phyloP scores from a whole-genome alignment of 2,797 vertebrate genomes.

The Sebastes trivittatus region DNA sequence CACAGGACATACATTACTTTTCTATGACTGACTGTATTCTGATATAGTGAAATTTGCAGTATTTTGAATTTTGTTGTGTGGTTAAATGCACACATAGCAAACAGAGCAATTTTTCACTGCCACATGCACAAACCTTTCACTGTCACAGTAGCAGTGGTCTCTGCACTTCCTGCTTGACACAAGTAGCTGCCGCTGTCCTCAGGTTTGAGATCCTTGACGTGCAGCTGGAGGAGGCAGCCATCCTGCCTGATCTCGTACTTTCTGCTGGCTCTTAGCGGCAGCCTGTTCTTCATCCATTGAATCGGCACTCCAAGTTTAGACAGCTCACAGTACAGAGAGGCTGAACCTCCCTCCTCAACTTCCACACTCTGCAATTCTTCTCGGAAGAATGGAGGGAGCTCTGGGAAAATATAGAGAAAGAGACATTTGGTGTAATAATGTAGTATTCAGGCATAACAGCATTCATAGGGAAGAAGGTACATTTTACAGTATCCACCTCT shows the following conservation, averaged over 20 bases:
- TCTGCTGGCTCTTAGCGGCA: slow-evolving; percentile 79
- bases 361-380: slow-evolving; percentile 84
- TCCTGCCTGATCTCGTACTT: slow-evolving; percentile 85
- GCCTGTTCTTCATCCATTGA: slow-evolving; percentile 87
- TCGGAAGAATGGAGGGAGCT: slow-evolving; percentile 84
- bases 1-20: not conserved
- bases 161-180: slow-evolving; percentile 77
- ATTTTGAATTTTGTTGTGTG: not conserved
- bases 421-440: not conserved
- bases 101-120: not conserved
- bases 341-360: slow-evolving; percentile 81
- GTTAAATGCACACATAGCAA: not conserved
- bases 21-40: not conserved
- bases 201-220: slow-evolving; percentile 83
- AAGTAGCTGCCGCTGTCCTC: slow-evolving; percentile 89
- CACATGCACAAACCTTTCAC: slow-evolving; percentile 68
- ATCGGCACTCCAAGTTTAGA: slow-evolving; percentile 79
- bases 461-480: not conserved
- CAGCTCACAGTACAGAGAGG: slow-evolving; percentile 84
- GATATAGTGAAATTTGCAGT: not conserved
- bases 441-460: not conserved
- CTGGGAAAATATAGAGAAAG: slow-evolving; percentile 26
- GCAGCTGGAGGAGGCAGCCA: slow-evolving; percentile 82
- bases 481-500: not conserved
- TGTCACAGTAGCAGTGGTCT: slow-evolving; percentile 66